phyloP scores from a whole-genome alignment of 2,113 vertebrate species.

The Tichodroma muraria region DNA sequence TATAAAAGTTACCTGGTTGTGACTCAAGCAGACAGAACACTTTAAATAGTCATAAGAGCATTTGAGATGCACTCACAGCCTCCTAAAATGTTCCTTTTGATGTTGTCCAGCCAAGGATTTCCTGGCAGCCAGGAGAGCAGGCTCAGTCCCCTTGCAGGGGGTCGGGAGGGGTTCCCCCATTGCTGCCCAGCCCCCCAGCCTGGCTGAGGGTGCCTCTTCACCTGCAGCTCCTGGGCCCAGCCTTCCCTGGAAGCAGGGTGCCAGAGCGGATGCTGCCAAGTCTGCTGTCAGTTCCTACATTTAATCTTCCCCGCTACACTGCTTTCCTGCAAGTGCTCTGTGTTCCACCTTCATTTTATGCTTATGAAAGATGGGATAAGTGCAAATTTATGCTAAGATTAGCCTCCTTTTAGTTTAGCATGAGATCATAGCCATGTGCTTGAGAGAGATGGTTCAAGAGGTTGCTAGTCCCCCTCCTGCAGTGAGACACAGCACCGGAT shows the following conservation, averaged over 20 bases:
- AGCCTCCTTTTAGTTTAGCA: constrained; percentile 49
- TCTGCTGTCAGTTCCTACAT: constrained; percentile 32
- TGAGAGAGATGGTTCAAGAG: constrained; percentile 12
- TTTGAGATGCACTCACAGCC: neutral
- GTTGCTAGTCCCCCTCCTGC: neutral
- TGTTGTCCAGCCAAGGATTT: neutral
- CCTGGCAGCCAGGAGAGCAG: neutral
- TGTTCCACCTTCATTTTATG: constrained; percentile 49
- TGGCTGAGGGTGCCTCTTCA: neutral
- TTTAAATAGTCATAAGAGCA: neutral
- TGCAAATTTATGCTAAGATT: constrained; percentile 66
- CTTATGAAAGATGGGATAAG: constrained; percentile 59
- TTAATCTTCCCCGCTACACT: constrained; percentile 15
- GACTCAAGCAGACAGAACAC: neutral
- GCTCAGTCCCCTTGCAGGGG: neutral
- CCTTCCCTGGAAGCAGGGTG: neutral
- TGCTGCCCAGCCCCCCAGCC: neutral
- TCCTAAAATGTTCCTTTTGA: neutral
- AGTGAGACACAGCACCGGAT: neutral
- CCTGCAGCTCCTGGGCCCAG: neutral
- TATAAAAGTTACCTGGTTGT: neutral
- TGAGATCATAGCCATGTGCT: constrained; percentile 43
- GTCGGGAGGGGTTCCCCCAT: neutral
- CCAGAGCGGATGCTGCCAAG: neutral
- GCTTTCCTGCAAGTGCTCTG: neutral